These are phyloP conservation scores for Amblyjoppa proteus DNA, from an alignment of 2,888 invertebrate genomes.

Conservation along the genomic window DNA sequence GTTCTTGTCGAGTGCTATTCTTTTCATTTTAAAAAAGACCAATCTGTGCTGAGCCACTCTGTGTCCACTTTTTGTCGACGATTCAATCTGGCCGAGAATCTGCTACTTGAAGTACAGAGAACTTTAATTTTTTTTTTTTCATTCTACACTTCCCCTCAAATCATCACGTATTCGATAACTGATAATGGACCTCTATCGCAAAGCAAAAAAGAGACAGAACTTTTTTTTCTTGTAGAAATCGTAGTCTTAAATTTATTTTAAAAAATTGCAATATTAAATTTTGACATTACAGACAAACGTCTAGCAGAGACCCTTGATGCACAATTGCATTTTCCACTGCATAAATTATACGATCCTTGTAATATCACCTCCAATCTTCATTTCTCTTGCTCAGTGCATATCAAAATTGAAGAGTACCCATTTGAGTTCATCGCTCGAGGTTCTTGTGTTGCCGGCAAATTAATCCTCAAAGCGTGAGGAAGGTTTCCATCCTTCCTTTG, in stretches of 20 bases:
- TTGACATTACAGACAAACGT: no score
- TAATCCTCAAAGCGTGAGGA: constrained; percentile 15
- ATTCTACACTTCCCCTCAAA: not conserved
- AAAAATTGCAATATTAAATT: no score
- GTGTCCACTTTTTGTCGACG: not conserved
- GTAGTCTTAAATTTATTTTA: no score
- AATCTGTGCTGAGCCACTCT: not conserved
- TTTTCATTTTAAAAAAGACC: not conserved
- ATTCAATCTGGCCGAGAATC: not conserved
- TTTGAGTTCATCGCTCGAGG: constrained; percentile 11
- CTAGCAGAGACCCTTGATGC: no score
- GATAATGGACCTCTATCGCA: no score
- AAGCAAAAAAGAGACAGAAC: no score
- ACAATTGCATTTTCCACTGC: no score
- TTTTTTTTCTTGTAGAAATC: no score
- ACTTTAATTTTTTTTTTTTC: not conserved
- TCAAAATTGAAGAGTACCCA: not conserved
- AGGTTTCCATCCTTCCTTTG: not conserved
- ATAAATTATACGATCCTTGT: not conserved
- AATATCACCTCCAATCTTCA: no score
- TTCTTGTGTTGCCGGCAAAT: not conserved
- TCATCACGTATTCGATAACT: not conserved
- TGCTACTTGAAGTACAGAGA: not conserved
- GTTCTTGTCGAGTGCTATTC: not conserved
- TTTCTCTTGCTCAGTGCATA: no score